Base-by-base conservation (phyloP, 1,140 invertebrate genomes). In the Aphelinus certus region DNA sequence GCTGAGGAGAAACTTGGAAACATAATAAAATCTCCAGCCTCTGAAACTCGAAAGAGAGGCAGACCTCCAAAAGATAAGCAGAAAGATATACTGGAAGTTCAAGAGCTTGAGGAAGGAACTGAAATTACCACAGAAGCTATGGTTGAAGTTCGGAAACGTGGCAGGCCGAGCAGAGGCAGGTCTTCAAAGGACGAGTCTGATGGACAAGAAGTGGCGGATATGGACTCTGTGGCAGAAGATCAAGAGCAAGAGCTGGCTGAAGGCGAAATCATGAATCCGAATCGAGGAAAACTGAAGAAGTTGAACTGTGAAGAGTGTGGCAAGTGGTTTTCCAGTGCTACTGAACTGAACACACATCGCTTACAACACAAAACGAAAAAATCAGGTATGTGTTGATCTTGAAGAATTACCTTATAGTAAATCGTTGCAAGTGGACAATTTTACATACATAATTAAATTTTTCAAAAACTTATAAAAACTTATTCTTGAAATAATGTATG, bases 301-400 rank as follows among this genome's bases (percentile, higher is more conserved):
- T 77, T 85, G 56, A 79, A 71, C 47, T 85, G 84, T 66, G 53
- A 53, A 3, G 80, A 83, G 4, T 85, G 84, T 62, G 79, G 80
- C 6, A 79, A 79, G 71, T 85, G 82, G 81, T 83, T 85, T 58
- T 76, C 82, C 3, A 85, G 83, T 76, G 73, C 76, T 64, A 77
- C 81, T 7, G 71, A 81, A 7, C 53, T 86, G 3, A 60, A 72
- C 1, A 80, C 81, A 6, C 85, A 86, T 77, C 80, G 72, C 61
- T 61, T 75, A 26, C 82, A 83, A n/a, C 85, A 86, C 69, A 80
- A 76, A 7, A 85, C 81, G 60, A 83, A 83, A 63, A 85, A 81
- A 79, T 79, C 80, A 57, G 83, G 84, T 86, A 78, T 62, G 68
- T 79, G 1, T 56, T 26, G 26, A 26, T 26, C 26, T 26, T 26